These are phyloP conservation scores for Ametastegia equiseti DNA, from an alignment of 2,888 invertebrate species.

Conservation along the genomic window DNA sequence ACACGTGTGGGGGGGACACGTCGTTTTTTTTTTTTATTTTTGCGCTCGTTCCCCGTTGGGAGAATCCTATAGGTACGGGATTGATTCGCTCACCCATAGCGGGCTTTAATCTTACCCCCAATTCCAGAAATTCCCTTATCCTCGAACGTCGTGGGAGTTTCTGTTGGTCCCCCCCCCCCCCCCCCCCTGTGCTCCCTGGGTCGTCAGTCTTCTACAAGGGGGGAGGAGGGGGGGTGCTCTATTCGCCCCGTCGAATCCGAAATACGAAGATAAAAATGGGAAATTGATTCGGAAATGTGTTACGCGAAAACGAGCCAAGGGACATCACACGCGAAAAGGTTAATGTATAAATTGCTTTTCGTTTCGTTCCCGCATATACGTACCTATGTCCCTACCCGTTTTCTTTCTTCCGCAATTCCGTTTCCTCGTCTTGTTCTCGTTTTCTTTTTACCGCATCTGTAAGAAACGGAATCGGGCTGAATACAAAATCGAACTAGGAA, in stretches of 20 bases:
- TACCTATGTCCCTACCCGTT: neutral
- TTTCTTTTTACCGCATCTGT: neutral
- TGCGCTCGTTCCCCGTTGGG: constrained; percentile 42
- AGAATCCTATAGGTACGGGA: constrained; percentile 48
- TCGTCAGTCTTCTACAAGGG: constrained; percentile 1
- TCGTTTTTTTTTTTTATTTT: no score
- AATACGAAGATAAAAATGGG: constrained; percentile 40
- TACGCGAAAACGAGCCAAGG: constrained; percentile 48
- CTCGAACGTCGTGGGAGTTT: neutral
- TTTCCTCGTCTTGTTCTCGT: neutral
- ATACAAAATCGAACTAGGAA: constrained; percentile 44
- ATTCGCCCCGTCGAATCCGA: constrained; percentile 20
- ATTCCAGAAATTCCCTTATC: constrained; percentile 42
- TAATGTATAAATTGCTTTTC: constrained; percentile 46
- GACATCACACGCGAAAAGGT: constrained; percentile 41
- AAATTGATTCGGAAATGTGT: constrained; percentile 47
- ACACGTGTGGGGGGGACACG: neutral
- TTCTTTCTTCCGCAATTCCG: neutral
- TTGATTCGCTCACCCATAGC: constrained; percentile 51
- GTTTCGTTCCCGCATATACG: neutral
- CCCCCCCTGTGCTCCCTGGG: no score
- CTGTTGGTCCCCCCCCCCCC: constrained; percentile 1
- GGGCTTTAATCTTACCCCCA: constrained; percentile 49
- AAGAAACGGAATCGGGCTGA: constrained; percentile 9
- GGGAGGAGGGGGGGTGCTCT: no score